Evolutionary conservation across 2,113 vertebrate species (phyloP).

Genomic region (Talpa occidentalis): DNA sequence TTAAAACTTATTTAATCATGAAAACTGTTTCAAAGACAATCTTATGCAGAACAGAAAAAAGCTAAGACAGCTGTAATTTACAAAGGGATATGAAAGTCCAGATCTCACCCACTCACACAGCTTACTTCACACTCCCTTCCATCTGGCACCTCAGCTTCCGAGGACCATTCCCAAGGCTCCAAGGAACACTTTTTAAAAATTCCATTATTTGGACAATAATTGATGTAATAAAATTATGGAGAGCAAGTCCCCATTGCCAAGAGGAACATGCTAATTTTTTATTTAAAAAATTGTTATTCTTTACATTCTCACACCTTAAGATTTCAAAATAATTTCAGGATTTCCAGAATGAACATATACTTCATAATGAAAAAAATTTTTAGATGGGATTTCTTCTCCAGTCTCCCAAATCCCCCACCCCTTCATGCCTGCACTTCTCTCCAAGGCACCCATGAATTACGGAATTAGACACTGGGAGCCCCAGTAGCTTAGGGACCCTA

Average conservation of each 20-base stretch:
- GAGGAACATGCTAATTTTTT: not conserved
- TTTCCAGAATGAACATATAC: not conserved
- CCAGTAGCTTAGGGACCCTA: not conserved
- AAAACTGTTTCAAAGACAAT: not conserved
- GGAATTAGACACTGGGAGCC: not conserved
- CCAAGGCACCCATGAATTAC: not conserved
- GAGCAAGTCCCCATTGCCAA: not conserved
- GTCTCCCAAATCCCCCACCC: not conserved
- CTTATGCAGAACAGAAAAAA: not conserved
- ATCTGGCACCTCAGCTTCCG: not conserved
- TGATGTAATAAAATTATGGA: not conserved
- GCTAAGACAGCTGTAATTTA: not conserved
- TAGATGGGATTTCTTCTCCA: not conserved
- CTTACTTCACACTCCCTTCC: not conserved
- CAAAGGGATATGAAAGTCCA: not conserved
- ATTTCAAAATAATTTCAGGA: slow-evolving; percentile 38
- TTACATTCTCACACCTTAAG: slow-evolving; percentile 4
- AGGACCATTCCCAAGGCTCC: not conserved
- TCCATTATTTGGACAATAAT: not conserved
- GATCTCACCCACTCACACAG: no score
- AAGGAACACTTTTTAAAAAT: not conserved
- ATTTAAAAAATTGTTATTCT: slow-evolving; percentile 16
- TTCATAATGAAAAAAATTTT: not conserved
- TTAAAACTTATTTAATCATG: slow-evolving; percentile 22
- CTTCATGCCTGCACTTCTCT: not conserved